These are phyloP conservation scores for Charaxes varanes DNA, from an alignment of 1,140 invertebrate species.

Conservation along the genomic window DNA sequence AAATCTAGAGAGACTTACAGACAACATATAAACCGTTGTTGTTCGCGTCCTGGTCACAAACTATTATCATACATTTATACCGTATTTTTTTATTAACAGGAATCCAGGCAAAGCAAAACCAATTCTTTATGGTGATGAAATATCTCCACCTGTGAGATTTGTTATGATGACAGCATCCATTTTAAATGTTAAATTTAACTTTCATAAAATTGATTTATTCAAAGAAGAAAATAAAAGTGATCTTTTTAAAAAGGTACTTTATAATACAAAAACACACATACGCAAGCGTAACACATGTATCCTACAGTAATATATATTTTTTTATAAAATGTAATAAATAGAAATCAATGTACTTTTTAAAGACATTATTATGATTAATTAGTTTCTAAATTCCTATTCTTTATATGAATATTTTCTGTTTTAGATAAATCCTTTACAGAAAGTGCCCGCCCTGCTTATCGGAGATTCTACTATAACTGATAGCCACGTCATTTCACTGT, in stretches of 20 bases:
- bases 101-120: neutral
- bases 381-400: neutral
- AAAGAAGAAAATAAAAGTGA: conserved; percentile 36
- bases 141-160: conserved; percentile 52
- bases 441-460: conserved; percentile 41
- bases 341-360: neutral
- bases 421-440: conserved; percentile 55
- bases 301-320: no score
- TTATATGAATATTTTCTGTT: neutral
- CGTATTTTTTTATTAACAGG: no score
- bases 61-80: no score
- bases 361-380: conserved; percentile 2
- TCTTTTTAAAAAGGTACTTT: conserved; percentile 40
- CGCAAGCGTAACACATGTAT: no score
- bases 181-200: conserved; percentile 36
- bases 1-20: no score
- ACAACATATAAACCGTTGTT: no score
- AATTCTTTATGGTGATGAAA: conserved; percentile 46
- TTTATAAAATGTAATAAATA: neutral
- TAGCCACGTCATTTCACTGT: conserved; percentile 51
- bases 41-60: no score
- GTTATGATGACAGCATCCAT: conserved; percentile 47
- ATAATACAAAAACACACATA: no score
- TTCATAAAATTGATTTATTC: conserved; percentile 44
- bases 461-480: conserved; percentile 33